Evolutionary conservation across 2,113 vertebrate species (phyloP).

Genomic region (Nycticryphes semicollaris): DNA sequence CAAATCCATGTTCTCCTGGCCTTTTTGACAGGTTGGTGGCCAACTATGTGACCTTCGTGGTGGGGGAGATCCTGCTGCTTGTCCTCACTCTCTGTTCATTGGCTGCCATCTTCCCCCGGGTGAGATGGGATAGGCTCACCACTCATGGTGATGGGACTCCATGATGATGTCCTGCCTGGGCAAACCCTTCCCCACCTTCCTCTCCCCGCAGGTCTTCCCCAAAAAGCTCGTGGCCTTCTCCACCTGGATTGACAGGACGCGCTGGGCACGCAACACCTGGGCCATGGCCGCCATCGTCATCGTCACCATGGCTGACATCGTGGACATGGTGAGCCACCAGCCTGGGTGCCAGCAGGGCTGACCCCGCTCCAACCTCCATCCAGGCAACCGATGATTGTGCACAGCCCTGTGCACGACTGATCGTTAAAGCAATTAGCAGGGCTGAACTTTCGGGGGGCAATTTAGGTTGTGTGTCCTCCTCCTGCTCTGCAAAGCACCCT

Average conservation of each 20-base stretch:
- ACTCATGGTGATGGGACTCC: accelerated
- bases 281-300: constrained; percentile 93
- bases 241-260: constrained; percentile 91
- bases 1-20: background rate
- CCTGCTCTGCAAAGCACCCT: background rate
- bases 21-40: constrained; percentile 80
- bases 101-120: constrained; percentile 91
- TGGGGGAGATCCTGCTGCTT: constrained; percentile 86
- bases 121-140: constrained; percentile 42
- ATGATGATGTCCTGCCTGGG: too few species aligned
- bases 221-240: constrained; percentile 92
- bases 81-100: constrained; percentile 88
- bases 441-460: accelerated
- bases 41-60: constrained; percentile 89
- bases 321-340: constrained; percentile 87
- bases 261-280: constrained; percentile 96
- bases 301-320: constrained; percentile 87
- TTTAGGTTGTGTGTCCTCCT: background rate
- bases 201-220: constrained; percentile 79
- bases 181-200: background rate
- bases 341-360: background rate
- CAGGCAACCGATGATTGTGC: background rate
- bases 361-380: background rate
- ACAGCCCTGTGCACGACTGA: accelerated
- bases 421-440: background rate